These are phyloP conservation scores for Helostoma temminkii DNA, from an alignment of 2,797 vertebrate species.

Conservation along the genomic window DNA sequence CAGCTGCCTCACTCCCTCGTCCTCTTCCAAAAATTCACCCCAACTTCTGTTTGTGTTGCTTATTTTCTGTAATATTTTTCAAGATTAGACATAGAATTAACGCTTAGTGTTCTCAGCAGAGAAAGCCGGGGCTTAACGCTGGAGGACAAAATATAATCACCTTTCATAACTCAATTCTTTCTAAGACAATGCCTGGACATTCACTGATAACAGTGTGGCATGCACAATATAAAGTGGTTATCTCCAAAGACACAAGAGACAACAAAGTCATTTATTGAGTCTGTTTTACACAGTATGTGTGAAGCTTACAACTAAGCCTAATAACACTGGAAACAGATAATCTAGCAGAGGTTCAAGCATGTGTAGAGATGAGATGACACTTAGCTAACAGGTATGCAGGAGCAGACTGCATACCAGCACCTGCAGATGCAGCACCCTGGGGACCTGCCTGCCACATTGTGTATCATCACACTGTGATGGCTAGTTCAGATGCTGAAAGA, in stretches of 20 bases:
- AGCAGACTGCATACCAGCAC: conserved; percentile 47
- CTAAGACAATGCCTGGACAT: conserved; percentile 60
- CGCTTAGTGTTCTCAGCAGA: conserved; percentile 61
- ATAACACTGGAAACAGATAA: conserved; percentile 19
- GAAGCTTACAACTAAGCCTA: neutral
- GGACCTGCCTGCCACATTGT: conserved; percentile 56
- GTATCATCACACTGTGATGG: conserved; percentile 49
- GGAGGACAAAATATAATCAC: conserved; percentile 65
- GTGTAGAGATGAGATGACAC: conserved; percentile 56
- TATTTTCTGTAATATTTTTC: conserved; percentile 70
- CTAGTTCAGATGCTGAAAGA: conserved; percentile 42
- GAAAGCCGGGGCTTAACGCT: conserved; percentile 47
- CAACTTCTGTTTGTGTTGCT: conserved; percentile 59
- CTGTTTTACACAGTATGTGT: too few relatives aligned
- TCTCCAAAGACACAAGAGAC: conserved; percentile 26
- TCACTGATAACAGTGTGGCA: conserved; percentile 53
- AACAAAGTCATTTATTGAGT: too few relatives aligned
- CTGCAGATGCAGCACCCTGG: conserved; percentile 63
- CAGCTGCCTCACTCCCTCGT: conserved; percentile 69
- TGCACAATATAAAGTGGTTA: conserved; percentile 46
- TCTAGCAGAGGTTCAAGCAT: conserved; percentile 33
- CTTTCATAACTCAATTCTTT: conserved; percentile 48
- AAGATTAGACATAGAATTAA: conserved; percentile 77
- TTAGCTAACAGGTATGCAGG: conserved; percentile 60
- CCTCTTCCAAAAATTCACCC: conserved; percentile 48